Conservation (phyloP, 2,888 invertebrate species). For the Nymphalis c-album region DNA sequence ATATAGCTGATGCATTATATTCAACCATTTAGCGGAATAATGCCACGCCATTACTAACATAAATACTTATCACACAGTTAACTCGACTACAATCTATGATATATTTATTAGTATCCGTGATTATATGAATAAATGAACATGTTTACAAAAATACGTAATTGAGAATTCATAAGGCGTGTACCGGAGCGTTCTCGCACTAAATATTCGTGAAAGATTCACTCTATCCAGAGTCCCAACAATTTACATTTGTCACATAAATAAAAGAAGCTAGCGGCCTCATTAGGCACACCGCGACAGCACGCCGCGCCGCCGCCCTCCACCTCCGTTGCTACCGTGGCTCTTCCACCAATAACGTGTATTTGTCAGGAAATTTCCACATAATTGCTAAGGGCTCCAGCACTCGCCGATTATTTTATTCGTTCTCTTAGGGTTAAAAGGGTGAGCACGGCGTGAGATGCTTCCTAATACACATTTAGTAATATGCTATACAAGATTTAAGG, state of each 20-base stretch:
- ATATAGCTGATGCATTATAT: constrained; percentile 35
- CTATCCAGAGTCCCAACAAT: constrained; percentile 54
- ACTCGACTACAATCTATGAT: constrained; percentile 22
- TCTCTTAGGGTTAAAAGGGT: constrained; percentile 53
- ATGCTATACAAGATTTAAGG: constrained; percentile 26
- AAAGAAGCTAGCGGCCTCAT: constrained; percentile 73
- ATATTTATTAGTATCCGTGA: constrained; percentile 40
- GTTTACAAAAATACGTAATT: constrained; percentile 44
- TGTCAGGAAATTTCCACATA: constrained; percentile 65
- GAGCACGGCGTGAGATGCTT: constrained; percentile 54
- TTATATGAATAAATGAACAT: constrained; percentile 39
- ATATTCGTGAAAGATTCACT: constrained; percentile 61
- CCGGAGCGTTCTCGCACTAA: constrained; percentile 56
- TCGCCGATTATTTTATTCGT: constrained; percentile 58
- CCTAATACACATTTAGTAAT: constrained; percentile 39
- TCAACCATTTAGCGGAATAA: constrained; percentile 25
- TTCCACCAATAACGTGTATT: constrained; percentile 61
- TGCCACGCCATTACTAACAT: not conserved
- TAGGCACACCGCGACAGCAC: constrained; percentile 55
- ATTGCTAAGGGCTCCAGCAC: constrained; percentile 51
- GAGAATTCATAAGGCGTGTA: constrained; percentile 61
- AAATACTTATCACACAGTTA: constrained; percentile 12
- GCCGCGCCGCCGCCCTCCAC: constrained; percentile 40
- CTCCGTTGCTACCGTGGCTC: constrained; percentile 50
- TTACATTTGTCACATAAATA: constrained; percentile 78